A percentile compares a stretch with the other conserved stretches of the same genome.
phyloP scores from a whole-genome alignment of 2,888 invertebrate species.

The Emmelina monodactyla region DNA sequence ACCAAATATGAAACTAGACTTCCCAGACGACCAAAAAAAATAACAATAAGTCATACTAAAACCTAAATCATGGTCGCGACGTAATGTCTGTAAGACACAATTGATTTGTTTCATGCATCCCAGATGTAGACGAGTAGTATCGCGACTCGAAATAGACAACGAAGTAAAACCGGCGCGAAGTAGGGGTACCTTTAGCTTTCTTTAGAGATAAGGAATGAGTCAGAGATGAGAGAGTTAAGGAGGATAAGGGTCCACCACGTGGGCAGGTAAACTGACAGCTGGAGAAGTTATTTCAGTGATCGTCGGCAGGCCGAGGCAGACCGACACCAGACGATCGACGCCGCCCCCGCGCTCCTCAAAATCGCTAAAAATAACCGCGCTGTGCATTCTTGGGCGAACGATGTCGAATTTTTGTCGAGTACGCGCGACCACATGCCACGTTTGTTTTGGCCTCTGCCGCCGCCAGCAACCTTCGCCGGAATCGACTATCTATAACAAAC shows the following conservation, averaged over 20 bases:
- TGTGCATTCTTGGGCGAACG: constrained; percentile 66
- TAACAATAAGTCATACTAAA: no score
- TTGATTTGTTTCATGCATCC: no score
- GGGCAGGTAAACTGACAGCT: constrained; percentile 63
- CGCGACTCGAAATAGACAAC: no score
- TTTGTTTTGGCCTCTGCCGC: constrained; percentile 53
- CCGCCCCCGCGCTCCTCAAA: constrained; percentile 64
- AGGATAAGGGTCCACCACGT: constrained; percentile 42
- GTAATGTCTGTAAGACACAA: no score
- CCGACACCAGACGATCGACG: constrained; percentile 65
- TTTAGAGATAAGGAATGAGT: no score
- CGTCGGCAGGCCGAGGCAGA: constrained; percentile 70
- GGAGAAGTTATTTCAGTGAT: constrained; percentile 64
- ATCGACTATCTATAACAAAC: no score
- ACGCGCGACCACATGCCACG: constrained; percentile 59
- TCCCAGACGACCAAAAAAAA: no score
- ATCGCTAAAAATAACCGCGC: constrained; percentile 59
- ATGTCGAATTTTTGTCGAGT: constrained; percentile 67
- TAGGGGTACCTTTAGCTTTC: neutral
- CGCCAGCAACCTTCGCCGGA: constrained; percentile 18
- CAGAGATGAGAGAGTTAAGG: constrained; percentile 18
- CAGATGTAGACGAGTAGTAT: no score
- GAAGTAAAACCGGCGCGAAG: neutral
- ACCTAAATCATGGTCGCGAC: no score
- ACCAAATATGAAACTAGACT: no score